Conservation (phyloP, 2,113 vertebrate genomes). For the Xenopus borealis region DNA sequence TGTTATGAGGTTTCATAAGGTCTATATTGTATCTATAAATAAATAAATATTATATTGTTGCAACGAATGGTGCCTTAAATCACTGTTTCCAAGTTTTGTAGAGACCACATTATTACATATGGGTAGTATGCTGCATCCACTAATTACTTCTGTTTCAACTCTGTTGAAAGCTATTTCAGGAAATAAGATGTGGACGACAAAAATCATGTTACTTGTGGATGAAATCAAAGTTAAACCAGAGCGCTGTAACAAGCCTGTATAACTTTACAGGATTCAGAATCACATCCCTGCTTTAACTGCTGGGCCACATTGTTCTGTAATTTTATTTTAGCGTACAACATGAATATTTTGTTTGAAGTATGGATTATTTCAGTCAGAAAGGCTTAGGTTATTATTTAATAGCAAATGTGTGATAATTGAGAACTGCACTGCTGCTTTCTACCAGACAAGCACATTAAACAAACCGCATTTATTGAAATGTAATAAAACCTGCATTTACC, state of each 20-base stretch:
- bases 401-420: conserved; percentile 36
- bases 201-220: not conserved
- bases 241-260: conserved; percentile 20
- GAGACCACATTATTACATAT: too few relatives aligned
- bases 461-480: conserved; percentile 41
- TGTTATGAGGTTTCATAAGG: too few relatives aligned
- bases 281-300: conserved; percentile 24
- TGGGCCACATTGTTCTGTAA: conserved; percentile 23
- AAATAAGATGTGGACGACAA: not conserved
- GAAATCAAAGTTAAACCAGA: conserved; percentile 18
- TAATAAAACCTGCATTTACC: conserved; percentile 40
- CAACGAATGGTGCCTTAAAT: too few relatives aligned
- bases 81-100: too few relatives aligned
- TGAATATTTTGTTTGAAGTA: conserved; percentile 38
- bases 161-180: too few relatives aligned
- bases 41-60: too few relatives aligned
- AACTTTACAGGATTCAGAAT: conserved; percentile 31
- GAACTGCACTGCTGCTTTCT: conserved; percentile 16
- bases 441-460: conserved; percentile 35
- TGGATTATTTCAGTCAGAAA: conserved; percentile 20
- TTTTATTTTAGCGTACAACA: conserved; percentile 26
- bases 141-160: not conserved
- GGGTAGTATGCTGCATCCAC: not conserved
- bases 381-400: conserved; percentile 38
- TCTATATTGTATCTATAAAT: too few relatives aligned